Conservation (phyloP, 2,888 invertebrate species). For the Eupithecia pulchellata region DNA sequence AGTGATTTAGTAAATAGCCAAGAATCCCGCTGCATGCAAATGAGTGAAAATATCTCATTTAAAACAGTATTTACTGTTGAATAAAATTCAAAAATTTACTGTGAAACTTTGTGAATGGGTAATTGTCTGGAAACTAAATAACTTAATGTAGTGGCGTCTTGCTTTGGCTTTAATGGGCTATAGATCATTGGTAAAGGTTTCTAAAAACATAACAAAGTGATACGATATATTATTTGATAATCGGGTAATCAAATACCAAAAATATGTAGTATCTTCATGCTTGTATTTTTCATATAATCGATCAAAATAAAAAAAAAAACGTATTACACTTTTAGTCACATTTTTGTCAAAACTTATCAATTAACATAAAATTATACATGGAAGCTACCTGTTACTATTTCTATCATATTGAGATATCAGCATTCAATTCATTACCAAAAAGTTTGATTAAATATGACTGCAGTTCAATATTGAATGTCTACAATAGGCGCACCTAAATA, state of each 20-base stretch:
- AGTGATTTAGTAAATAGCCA: slow-evolving; percentile 55
- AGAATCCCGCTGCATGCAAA: slow-evolving; percentile 49
- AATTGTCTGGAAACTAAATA: slow-evolving; percentile 41
- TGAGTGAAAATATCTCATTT: slow-evolving; percentile 45
- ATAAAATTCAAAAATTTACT: slow-evolving; percentile 37
- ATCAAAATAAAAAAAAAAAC: too few species aligned
- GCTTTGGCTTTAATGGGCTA: slow-evolving; percentile 28
- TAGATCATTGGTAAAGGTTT: not conserved
- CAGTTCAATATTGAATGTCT: not conserved
- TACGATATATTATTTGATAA: too few species aligned
- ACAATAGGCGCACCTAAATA: not conserved
- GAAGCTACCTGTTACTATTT: too few species aligned
- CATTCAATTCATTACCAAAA: not conserved
- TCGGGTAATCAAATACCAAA: too few species aligned
- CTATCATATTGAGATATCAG: not conserved
- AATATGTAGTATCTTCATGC: too few species aligned
- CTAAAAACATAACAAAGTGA: not conserved
- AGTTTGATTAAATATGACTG: not conserved
- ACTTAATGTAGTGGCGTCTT: slow-evolving; percentile 25
- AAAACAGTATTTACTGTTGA: slow-evolving; percentile 44
- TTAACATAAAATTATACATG: too few species aligned
- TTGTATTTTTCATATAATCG: too few species aligned
- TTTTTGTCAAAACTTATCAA: too few species aligned
- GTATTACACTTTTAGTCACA: too few species aligned
- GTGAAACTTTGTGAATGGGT: slow-evolving; percentile 39